Percentiles rank a stretch among this genome's conserved stretches.
These are phyloP conservation scores for Coptotermes formosanus DNA, from an alignment of 1,140 invertebrate species.

Conservation along the genomic window DNA sequence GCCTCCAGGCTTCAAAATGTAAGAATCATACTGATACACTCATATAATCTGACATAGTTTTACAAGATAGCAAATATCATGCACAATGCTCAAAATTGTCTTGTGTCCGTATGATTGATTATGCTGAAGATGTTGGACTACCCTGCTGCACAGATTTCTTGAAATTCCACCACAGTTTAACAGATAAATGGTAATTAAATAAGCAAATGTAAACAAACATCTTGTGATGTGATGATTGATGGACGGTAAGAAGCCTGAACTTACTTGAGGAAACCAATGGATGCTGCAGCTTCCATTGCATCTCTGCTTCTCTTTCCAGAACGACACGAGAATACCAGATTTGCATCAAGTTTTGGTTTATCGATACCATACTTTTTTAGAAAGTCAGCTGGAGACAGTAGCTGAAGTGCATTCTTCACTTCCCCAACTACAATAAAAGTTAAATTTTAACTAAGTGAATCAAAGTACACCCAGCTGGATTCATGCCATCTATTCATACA, in stretches of 20 bases:
- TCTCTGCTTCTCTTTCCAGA: neutral
- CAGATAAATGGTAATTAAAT: no score
- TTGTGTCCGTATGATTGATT: no score
- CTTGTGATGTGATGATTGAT: no score
- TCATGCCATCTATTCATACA: neutral
- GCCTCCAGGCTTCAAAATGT: no score
- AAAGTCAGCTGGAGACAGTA: neutral
- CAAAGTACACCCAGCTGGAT: neutral
- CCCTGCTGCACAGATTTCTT: no score
- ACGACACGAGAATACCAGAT: slow-evolving; percentile 18
- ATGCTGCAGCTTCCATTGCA: neutral
- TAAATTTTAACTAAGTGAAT: neutral
- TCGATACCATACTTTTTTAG: neutral
- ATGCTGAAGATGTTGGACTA: no score
- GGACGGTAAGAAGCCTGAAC: neutral
- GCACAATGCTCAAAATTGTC: no score
- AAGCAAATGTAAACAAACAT: no score
- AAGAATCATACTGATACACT: no score
- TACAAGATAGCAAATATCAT: no score
- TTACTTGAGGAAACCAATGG: slow-evolving; percentile 15
- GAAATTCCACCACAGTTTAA: no score
- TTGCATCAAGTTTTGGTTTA: neutral
- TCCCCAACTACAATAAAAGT: neutral
- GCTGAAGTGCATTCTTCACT: neutral
- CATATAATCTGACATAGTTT: no score